Evolutionary conservation across 2,888 invertebrate genomes (phyloP), one percentile per base, ranked within the genome.

Genomic region (Meliscaeva auricollis): DNA sequence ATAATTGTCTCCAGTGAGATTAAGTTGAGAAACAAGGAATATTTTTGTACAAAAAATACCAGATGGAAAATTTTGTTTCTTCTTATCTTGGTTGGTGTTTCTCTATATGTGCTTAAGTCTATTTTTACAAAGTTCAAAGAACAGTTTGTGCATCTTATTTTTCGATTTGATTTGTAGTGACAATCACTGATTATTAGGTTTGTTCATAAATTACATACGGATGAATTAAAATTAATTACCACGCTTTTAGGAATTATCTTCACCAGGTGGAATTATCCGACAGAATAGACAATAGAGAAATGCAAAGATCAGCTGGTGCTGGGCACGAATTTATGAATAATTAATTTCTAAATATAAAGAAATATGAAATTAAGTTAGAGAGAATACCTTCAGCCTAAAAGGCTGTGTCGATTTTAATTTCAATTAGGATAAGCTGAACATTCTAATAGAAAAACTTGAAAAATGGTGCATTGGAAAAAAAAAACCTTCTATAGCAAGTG

Each of bases 171-270:
- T 26, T 50, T 26, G 26, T 26, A 26, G 26, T 26, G 26, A 26
- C 26, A 26, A 2, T 26, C 26, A 26, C 4, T 26, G 2, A 26
- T 26, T 26, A 2, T 26, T 26, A 2, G 26, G 22, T 46, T 11
- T 22, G 8, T 46, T 26, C 26, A 9, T 20, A 13, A 26, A 50
- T n/a, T 50, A 1, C n/a, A 3, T 20, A 38, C 11, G 38, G 38
- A 41, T 30, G 26, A 30, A 64, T 7, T n/a, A 46, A 44, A 26
- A 64, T 64, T 64, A 13, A 64, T 38, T 20, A 6, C 13, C 20
- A 35, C 38, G 8, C 9, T 13, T n/a, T 5, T 7, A 15, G 5
- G 20, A 58, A 58, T 22, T 58, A 38, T 58, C 3, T 17, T 38
- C 22, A 58, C 35, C 58, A 38, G 58, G n/a, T 58, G 58, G 20